These are phyloP conservation scores for Chrysogorgia sp. DNA, from an alignment of 92 coral and sea anemone genomes.

Conservation along the genomic window DNA sequence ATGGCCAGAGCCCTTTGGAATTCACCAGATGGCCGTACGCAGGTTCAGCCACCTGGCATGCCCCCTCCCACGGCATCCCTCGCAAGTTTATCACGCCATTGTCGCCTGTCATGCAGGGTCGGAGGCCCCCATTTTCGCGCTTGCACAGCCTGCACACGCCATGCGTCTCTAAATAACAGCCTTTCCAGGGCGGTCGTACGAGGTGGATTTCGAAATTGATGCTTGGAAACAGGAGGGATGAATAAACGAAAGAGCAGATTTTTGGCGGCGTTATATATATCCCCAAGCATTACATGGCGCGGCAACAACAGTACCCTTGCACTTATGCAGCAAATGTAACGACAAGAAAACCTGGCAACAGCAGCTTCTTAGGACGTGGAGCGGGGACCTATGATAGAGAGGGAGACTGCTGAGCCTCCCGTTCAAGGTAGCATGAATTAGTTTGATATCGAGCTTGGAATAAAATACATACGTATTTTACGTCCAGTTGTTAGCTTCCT, in stretches of 20 bases:
- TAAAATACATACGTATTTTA: too few relatives aligned
- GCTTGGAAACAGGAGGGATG: conserved; percentile 14
- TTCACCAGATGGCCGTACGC: conserved; percentile 8
- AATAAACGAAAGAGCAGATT: conserved; percentile 29
- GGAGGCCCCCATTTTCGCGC: not conserved
- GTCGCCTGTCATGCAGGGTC: conserved; percentile 15
- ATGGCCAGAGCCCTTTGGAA: conserved; percentile 14
- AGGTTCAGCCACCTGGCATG: conserved; percentile 5
- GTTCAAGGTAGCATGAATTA: conserved; percentile 5
- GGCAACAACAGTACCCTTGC: conserved; percentile 41
- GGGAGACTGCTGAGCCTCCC: conserved; percentile 14
- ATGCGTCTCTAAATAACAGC: conserved; percentile 9
- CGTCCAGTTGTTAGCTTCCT: too few relatives aligned
- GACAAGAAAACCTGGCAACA: conserved; percentile 39
- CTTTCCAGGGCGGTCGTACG: conserved; percentile 4
- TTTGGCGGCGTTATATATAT: conserved; percentile 30
- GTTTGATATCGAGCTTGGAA: not conserved
- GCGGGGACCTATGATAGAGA: conserved; percentile 10
- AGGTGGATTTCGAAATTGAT: conserved; percentile 20
- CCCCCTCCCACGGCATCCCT: conserved; percentile 1
- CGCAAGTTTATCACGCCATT: not conserved
- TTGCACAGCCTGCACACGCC: conserved; percentile 5
- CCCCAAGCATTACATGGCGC: conserved; percentile 24
- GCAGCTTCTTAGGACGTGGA: too few relatives aligned
- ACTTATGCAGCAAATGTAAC: conserved; percentile 33